Base-by-base conservation (phyloP, 2,797 vertebrate genomes). In the Lacerta bilineata region DNA sequence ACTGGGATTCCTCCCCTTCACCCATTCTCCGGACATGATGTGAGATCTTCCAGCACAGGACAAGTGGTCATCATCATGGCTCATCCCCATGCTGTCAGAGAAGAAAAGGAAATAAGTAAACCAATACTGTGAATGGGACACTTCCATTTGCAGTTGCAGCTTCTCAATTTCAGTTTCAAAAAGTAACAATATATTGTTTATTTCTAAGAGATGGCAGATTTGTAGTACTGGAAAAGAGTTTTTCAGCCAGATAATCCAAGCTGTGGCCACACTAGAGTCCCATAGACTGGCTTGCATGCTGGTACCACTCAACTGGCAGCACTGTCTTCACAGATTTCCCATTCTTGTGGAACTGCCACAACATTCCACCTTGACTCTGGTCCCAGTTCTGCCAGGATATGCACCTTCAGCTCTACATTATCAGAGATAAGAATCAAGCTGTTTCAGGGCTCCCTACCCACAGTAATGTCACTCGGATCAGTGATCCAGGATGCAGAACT, bases 11-110 rank as follows among this genome's bases (percentile, higher is more conserved):
- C 98, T 97, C 84, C 99, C 99, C 93, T 99, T 99, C 92, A 99
- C 98, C 99, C 99, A 99, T 89, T 99, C 99, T 88, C 99, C 99
- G 0, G 99, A 99, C 99, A 99, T 99, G 93, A 99, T 99, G 94
- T 99, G 98, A 46, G 98, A 98, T 92, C 98, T 97, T 61, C 98
- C 98, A 0, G 97, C 97, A 76, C 99, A 99, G 77, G 98, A 96
- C 1, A 97, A 93, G 50, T 99, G 98, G 90, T 99, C 98, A 0
- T 99, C 98, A 1, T 99, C 99, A 0, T 99, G 99, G 93, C 98
- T 99, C 98, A 99, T 99, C 15, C 99, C 99, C 97, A 99, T 97
- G 95, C 99, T 99, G 96, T 93, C 80, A 15, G 25, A 87, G 86
- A 61, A 75, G 91, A 90, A 90, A 68, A 90, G 69, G 46, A 90